Base-by-base conservation (phyloP, 1,140 invertebrate genomes). In the Drosophila truncata region DNA sequence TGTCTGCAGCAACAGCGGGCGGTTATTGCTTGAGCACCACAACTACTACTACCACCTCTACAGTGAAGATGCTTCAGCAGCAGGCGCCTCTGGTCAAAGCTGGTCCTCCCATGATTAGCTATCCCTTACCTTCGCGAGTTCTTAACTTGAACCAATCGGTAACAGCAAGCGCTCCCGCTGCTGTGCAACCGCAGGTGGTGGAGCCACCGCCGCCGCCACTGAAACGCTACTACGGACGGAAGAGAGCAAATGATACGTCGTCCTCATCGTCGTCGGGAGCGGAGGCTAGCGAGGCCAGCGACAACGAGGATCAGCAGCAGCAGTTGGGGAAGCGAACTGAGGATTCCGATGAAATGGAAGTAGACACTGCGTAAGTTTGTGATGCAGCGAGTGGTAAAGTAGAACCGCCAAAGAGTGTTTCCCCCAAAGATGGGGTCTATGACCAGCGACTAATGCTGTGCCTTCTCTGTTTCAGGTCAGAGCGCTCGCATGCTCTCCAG, bases 161-260 rank as follows among this genome's bases (percentile, higher is more conserved):
- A 60, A 23, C 67, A 14, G 55, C 52, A 58, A 9, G 33, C 31
- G 39, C 29, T 39, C 29, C 42, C 13, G 14, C 44, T 27, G 63
- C 54, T 6, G 58, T 52, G 18, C 31, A 75, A 29, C 73, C 72
- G 16, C 82, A 86, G 41, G 88, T 91, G 7, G 71, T 80, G 31
- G 88, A 88, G 58, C 59, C 91, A 9, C 91, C 93, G 8, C 93
- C 93, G 25, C 92, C 93, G 16, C 93, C 93, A 11, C 70, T 93
- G 20, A 93, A 84, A 60, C 94, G 95, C 65, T 96, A 96, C 91
- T 96, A 96, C 87, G 95, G 95, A 35, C 93, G 95, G 35, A 95
- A 95, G 76, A 94, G 94, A 37, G 95, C 94, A 33, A 93, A 94
- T 80, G 91, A 93, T 14, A 93, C 93, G 55, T 94, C 93, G 2